Evolutionary conservation across 2,113 vertebrate species (phyloP).

Genomic region (Cricetomys ansorgei): DNA sequence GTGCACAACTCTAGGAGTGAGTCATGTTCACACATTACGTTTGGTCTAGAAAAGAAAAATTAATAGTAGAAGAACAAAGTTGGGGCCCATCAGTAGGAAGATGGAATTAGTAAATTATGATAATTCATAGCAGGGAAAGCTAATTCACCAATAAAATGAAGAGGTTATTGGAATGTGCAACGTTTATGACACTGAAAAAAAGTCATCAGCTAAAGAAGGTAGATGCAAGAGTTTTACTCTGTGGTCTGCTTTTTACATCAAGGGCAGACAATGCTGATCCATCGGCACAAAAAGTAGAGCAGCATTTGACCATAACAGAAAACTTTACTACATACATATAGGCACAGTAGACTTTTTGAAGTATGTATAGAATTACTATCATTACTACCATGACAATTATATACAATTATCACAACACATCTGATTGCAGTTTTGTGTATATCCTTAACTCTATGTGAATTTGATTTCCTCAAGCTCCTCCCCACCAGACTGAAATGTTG

Average conservation of each 20-base stretch:
- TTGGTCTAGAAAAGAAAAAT: neutral
- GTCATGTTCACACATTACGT: neutral
- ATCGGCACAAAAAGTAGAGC: neutral
- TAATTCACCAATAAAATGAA: neutral
- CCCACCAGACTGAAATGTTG: neutral
- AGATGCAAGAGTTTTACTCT: neutral
- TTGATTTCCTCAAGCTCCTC: too few relatives aligned
- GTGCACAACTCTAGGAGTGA: neutral
- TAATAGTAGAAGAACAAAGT: neutral
- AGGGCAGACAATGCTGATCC: neutral
- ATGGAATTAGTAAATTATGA: neutral
- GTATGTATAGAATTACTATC: neutral
- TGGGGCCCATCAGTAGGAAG: neutral
- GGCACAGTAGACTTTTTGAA: neutral
- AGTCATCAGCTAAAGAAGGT: neutral
- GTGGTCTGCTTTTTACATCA: neutral
- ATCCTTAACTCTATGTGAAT: neutral
- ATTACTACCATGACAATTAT: neutral
- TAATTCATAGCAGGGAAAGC: neutral
- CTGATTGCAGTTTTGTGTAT: neutral
- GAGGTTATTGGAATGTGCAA: neutral
- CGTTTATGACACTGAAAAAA: neutral
- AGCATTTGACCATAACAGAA: neutral
- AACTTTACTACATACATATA: neutral
- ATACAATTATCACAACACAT: neutral